Evolutionary conservation across 1,140 invertebrate species (phyloP).

Genomic region (Limonius californicus): DNA sequence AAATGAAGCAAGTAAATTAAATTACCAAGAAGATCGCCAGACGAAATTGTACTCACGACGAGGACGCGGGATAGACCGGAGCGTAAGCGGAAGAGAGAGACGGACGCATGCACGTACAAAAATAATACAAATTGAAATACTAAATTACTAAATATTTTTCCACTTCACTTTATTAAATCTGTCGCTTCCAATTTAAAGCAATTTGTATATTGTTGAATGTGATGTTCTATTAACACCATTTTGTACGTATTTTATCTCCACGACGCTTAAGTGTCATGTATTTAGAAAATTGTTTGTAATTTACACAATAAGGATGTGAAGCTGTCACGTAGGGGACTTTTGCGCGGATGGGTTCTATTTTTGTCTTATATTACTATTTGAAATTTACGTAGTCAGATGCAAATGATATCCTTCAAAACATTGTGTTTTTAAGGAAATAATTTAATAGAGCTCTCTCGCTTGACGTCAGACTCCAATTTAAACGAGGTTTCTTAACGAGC

Average conservation of each 20-base stretch:
- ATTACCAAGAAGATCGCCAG: background rate
- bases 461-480: conserved; percentile 2
- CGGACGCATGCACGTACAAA: background rate
- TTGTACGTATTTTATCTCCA: conserved; percentile 6
- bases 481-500: background rate
- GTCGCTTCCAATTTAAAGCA: conserved; percentile 27
- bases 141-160: conserved; percentile 19
- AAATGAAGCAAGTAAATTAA: conserved; percentile 7
- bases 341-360: background rate
- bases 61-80: background rate
- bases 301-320: conserved; percentile 8
- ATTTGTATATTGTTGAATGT: conserved; percentile 22
- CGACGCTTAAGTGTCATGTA: conserved; percentile 8
- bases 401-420: conserved; percentile 8
- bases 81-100: conserved; percentile 5
- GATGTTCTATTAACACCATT: conserved; percentile 16
- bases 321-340: background rate
- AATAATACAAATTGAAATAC: conserved; percentile 8
- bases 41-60: background rate
- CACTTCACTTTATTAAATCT: conserved; percentile 25
- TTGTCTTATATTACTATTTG: conserved; percentile 7
- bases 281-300: conserved; percentile 1
- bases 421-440: background rate
- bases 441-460: background rate
- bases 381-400: conserved; percentile 9